A percentile compares a stretch with the other conserved stretches of the same genome.
phyloP scores from a whole-genome alignment of 2,797 vertebrate species.

The Poecilia picta region DNA sequence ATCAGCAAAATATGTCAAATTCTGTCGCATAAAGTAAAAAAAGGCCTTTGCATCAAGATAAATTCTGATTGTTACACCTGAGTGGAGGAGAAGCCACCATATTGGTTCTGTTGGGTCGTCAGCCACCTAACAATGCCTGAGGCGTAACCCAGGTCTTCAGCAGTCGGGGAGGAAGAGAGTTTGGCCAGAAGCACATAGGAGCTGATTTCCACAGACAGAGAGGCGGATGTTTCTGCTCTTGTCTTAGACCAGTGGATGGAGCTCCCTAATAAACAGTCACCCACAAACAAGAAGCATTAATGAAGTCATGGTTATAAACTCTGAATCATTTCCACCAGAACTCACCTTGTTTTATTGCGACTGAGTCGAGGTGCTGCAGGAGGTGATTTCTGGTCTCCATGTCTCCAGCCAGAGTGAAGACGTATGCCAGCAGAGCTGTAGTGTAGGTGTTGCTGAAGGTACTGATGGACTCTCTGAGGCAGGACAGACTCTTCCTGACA shows the following conservation, averaged over 20 bases:
- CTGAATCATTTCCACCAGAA: background rate
- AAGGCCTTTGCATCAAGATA: background rate
- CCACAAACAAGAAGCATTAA: background rate
- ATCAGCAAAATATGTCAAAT: background rate
- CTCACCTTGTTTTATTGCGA: conserved; percentile 68
- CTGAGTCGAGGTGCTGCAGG: conserved; percentile 61
- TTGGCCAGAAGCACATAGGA: conserved; percentile 83
- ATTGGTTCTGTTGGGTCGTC: conserved; percentile 80
- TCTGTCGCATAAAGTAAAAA: no score
- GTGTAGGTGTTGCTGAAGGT: conserved; percentile 74
- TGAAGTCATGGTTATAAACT: background rate
- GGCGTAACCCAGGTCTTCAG: conserved; percentile 76
- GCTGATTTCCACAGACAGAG: conserved; percentile 86
- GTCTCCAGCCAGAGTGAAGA: conserved; percentile 83
- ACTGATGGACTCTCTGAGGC: conserved; percentile 59
- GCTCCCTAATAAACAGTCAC: conserved; percentile 55
- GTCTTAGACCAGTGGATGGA: conserved; percentile 71
- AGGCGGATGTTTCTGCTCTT: conserved; percentile 44
- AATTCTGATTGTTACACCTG: background rate
- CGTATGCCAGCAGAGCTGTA: conserved; percentile 84
- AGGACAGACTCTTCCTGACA: conserved; percentile 63
- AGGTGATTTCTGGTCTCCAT: conserved; percentile 56
- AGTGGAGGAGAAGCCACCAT: conserved; percentile 4
- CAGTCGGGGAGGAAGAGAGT: conserved; percentile 67
- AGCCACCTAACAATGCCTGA: conserved; percentile 83